Base-by-base conservation (phyloP, 2,797 vertebrate genomes). In the Galagoides demidoff region DNA sequence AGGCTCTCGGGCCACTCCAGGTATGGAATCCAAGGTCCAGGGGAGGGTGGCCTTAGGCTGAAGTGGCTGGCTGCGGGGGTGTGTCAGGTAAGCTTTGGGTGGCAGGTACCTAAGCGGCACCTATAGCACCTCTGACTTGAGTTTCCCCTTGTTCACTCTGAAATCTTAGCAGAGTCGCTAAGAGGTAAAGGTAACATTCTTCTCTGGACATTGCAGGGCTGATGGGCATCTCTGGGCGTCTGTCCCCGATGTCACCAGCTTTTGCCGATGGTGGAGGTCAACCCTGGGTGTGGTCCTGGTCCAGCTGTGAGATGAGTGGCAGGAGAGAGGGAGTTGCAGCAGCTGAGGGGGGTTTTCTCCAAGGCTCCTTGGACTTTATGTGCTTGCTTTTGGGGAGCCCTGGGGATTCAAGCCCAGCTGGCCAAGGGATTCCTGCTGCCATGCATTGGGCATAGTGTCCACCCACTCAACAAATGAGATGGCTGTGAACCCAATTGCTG, bases 1-100 rank as follows among this genome's bases (percentile, higher is more conserved):
- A 14, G 2, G n/a, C 22, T 34, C 20, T 29, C 0, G 71, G 55
- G 23, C 6, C n/a, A 25, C 11, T 7, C 0, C 0, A 57, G 27
- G n/a, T 1, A 0, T 19, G 49, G 83, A 20, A 37, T 85, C 49
- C 70, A 45, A 20, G 74, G 63, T 3, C 5, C 2, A 20, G 12
- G 3, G 6, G 34, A 76, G 12, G 9, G 31, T 74, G 84, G 5
- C 64, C 31, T 90, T 20, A 19, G 66, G 31, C 9, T 3, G 29
- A 39, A 45, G 74, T 7, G 29, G n/a, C 27, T 8, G 5, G 13
- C 23, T 0, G 12, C 23, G 34, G 77, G 27, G 64, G 0, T 29
- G 0, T 23, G 39, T 49, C 71, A 34, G 20, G 22, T 5, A 4
- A 55, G 43, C 45, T 39, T 61, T n/a, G 4, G 3, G 3, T 6